Percentiles rank a stretch among this genome's conserved stretches.
Evolutionary conservation across 2,888 invertebrate species (phyloP).

Genomic region (Apotomis betuletana): DNA sequence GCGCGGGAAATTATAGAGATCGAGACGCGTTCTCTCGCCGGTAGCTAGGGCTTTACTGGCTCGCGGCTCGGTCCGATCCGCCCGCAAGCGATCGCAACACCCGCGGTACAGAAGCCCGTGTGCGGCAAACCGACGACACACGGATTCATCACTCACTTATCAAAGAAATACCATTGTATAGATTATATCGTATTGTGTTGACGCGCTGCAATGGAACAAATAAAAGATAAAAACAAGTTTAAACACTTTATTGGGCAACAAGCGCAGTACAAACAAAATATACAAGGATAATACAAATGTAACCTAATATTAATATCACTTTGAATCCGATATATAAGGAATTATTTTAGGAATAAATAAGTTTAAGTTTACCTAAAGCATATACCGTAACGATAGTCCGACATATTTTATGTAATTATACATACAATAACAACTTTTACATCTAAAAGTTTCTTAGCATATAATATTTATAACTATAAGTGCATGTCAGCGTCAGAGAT

Average conservation of each 20-base stretch:
- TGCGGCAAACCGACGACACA: conserved; percentile 10
- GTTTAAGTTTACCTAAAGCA: conserved; percentile 42
- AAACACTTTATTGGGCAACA: conserved; percentile 67
- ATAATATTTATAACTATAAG: neutral
- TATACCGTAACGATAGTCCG: conserved; percentile 17
- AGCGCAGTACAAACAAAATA: conserved; percentile 62
- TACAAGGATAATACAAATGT: conserved; percentile 53
- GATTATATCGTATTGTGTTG: neutral
- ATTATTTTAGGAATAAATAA: conserved; percentile 51
- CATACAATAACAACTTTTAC: conserved; percentile 5
- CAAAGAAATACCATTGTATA: conserved; percentile 6
- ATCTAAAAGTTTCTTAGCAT: neutral
- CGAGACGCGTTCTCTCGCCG: conserved; percentile 58
- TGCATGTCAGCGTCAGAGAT: too few species aligned
- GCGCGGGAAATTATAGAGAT: conserved; percentile 55
- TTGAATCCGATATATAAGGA: conserved; percentile 73
- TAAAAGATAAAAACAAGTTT: conserved; percentile 22
- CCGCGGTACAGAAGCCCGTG: conserved; percentile 1
- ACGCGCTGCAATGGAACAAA: conserved; percentile 5
- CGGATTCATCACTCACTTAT: conserved; percentile 31
- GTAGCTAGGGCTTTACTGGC: conserved; percentile 66
- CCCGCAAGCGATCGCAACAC: conserved; percentile 41
- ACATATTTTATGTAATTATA: conserved; percentile 5
- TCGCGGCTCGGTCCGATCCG: conserved; percentile 20
- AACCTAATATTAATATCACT: conserved; percentile 72